Percentiles rank a stretch among this genome's conserved stretches.
Conservation (phyloP, 2,797 vertebrate species). For the Eleutherodactylus coqui region DNA sequence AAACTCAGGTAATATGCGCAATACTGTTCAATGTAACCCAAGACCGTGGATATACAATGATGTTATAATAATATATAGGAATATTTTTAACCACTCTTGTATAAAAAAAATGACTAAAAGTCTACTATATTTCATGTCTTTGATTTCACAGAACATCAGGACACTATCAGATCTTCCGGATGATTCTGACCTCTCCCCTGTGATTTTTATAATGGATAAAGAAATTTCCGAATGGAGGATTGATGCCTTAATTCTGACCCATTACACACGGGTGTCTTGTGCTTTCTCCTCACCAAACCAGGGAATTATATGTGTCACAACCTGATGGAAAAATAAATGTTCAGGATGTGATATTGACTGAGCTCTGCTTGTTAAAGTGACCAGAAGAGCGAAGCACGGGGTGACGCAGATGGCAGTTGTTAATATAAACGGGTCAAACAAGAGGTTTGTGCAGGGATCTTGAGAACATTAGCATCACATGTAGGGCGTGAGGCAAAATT, state of each 20-base stretch:
- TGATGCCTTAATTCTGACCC: not conserved
- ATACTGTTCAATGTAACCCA: not conserved
- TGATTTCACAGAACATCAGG: not conserved
- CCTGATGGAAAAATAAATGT: conserved; percentile 8
- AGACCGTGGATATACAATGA: not conserved
- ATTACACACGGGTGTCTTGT: not conserved
- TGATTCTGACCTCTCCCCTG: not conserved
- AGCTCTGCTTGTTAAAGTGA: not conserved
- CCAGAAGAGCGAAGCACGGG: not conserved
- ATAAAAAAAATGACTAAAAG: not conserved
- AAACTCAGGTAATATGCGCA: not conserved
- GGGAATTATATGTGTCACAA: conserved; percentile 9
- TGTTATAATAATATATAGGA: too few relatives aligned
- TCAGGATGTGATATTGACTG: conserved; percentile 7
- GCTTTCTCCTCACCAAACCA: conserved; percentile 5
- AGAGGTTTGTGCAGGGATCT: not conserved
- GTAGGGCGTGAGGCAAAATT: not conserved
- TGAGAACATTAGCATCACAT: not conserved
- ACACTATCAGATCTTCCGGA: not conserved
- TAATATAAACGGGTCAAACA: not conserved
- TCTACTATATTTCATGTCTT: not conserved
- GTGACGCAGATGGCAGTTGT: not conserved
- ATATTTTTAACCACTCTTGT: not conserved
- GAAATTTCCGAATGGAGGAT: not conserved
- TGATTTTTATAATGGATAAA: conserved; percentile 1